A percentile compares a stretch with the other conserved stretches of the same genome.
Evolutionary conservation across 2,113 vertebrate species (phyloP).

Genomic region (Seriola quinqueradiata): DNA sequence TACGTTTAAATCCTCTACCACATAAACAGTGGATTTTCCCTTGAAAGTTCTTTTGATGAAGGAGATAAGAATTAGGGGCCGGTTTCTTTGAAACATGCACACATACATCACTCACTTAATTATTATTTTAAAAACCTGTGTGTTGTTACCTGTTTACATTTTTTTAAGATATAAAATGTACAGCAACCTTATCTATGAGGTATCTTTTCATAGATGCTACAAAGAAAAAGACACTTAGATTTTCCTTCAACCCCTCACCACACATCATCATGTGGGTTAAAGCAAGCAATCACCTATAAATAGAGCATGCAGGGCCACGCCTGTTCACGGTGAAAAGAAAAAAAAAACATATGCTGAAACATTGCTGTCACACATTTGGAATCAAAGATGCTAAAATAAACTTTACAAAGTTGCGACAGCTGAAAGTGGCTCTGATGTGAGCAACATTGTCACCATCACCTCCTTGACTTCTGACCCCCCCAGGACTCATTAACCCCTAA

Average conservation of each 20-base stretch:
- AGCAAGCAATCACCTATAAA: not conserved
- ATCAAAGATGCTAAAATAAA: slow-evolving; percentile 42
- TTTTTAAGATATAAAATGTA: not conserved
- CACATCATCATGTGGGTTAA: not conserved
- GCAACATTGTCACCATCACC: slow-evolving; percentile 40
- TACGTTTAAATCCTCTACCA: not conserved
- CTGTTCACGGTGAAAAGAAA: not conserved
- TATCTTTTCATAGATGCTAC: not conserved
- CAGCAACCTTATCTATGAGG: not conserved
- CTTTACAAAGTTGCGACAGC: slow-evolving; percentile 33
- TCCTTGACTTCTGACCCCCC: slow-evolving; percentile 53
- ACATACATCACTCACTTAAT: not conserved
- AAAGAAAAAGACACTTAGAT: not conserved
- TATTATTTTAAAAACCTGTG: not conserved
- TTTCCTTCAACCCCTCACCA: not conserved
- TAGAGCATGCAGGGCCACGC: not conserved
- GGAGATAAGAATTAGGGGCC: not conserved
- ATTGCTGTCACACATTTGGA: slow-evolving; percentile 20
- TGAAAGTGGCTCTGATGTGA: slow-evolving; percentile 46
- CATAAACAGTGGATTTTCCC: not conserved
- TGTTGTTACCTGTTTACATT: too few relatives aligned
- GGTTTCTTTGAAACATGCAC: not conserved
- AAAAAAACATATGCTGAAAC: slow-evolving; percentile 24
- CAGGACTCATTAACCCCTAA: slow-evolving; percentile 59
- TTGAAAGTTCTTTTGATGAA: not conserved